phyloP scores from a whole-genome alignment of 2,888 invertebrate genomes.

The Drosophila birchii region DNA sequence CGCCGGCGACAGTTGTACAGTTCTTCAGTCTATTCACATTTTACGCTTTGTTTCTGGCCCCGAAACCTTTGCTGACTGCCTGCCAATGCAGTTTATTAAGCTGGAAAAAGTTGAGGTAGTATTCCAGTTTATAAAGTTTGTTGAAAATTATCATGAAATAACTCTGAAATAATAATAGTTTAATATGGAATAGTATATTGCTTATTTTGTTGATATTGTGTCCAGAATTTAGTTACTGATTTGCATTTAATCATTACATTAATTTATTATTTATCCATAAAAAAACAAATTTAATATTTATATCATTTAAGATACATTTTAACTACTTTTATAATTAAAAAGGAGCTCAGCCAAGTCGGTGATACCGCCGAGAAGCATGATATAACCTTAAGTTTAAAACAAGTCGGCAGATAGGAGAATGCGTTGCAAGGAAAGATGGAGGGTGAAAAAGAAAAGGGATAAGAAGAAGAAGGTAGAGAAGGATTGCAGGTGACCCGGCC shows the following conservation, averaged over 20 bases:
- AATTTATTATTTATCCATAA: background rate
- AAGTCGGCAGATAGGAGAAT: conserved; percentile 37
- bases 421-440: conserved; percentile 25
- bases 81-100: conserved; percentile 63
- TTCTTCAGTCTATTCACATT: conserved; percentile 71
- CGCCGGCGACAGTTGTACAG: conserved; percentile 48
- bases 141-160: background rate
- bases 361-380: background rate
- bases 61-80: conserved; percentile 57
- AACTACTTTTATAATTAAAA: too few relatives aligned
- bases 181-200: background rate
- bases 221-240: background rate
- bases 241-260: background rate
- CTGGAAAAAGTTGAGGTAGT: conserved; percentile 25
- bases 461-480: conserved; percentile 14
- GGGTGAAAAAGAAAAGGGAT: conserved; percentile 13
- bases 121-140: background rate
- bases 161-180: background rate
- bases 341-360: background rate
- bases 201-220: background rate
- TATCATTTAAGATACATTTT: too few relatives aligned
- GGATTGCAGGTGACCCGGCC: conserved; percentile 53
- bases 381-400: conserved; percentile 47
- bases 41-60: conserved; percentile 71
- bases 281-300: background rate